phyloP scores from a whole-genome alignment of 2,888 invertebrate genomes.

The Cynaeus angustus region DNA sequence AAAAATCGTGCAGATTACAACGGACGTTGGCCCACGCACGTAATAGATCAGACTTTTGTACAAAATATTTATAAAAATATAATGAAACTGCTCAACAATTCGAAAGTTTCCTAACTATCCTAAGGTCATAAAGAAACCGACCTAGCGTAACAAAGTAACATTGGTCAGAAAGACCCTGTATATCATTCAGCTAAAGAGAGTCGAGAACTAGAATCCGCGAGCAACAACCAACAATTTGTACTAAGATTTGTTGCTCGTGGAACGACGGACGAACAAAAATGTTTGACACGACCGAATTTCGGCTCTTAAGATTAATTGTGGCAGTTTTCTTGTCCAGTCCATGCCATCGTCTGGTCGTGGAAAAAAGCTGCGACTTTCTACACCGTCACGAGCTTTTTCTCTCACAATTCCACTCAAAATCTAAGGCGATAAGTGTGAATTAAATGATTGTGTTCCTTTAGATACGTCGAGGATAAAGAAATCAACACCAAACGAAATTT shows the following conservation, averaged over 20 bases:
- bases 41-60: conserved; percentile 49
- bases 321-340: conserved; percentile 19
- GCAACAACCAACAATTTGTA: background rate
- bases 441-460: conserved; percentile 39
- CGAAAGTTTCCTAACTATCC: conserved; percentile 46
- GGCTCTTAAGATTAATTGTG: conserved; percentile 12
- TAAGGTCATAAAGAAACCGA: conserved; percentile 39
- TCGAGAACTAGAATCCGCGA: conserved; percentile 18
- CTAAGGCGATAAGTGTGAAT: conserved; percentile 43
- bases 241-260: no score
- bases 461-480: conserved; percentile 24
- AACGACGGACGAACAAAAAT: conserved; percentile 26
- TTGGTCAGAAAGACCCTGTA: conserved; percentile 57
- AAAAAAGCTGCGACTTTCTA: no score
- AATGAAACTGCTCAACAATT: conserved; percentile 58
- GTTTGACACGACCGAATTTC: conserved; percentile 26
- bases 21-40: conserved; percentile 6
- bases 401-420: conserved; percentile 27
- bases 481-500: conserved; percentile 35
- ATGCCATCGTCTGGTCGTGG: background rate
- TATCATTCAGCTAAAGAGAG: conserved; percentile 31
- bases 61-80: conserved; percentile 61
- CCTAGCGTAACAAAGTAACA: conserved; percentile 45
- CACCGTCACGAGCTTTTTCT: background rate
- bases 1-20: conserved; percentile 33